phyloP scores from a whole-genome alignment of 2,888 invertebrate species.

The Liodrosophila aerea region DNA sequence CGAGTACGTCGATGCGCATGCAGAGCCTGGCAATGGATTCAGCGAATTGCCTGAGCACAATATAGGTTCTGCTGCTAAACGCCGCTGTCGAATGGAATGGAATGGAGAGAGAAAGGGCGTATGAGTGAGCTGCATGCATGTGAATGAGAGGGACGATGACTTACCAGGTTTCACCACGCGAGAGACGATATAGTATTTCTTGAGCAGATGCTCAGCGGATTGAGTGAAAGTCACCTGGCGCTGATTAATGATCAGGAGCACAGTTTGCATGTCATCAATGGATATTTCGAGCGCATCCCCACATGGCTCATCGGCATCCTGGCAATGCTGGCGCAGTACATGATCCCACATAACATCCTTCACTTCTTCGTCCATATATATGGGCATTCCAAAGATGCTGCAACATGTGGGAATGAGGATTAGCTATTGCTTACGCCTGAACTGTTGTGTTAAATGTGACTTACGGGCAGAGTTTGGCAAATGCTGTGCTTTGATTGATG shows the following conservation, averaged over 20 bases:
- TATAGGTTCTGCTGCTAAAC: slow-evolving; percentile 76
- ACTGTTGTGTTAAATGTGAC: slow-evolving; percentile 12
- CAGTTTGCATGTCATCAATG: slow-evolving; percentile 73
- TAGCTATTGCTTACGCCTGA: too few species aligned
- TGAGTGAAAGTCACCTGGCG: slow-evolving; percentile 59
- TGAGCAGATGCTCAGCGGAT: slow-evolving; percentile 80
- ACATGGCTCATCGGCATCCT: slow-evolving; percentile 4
- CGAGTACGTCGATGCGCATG: slow-evolving; percentile 73
- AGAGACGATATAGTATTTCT: slow-evolving; percentile 83
- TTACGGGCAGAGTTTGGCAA: slow-evolving; percentile 80
- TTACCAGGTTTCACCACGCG: slow-evolving; percentile 81
- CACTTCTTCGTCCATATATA: slow-evolving; percentile 67
- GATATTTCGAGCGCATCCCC: slow-evolving; percentile 61
- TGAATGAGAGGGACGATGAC: slow-evolving; percentile 17
- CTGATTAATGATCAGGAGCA: slow-evolving; percentile 68
- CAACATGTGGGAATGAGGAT: background rate
- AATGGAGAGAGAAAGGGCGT: background rate
- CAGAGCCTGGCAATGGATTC: slow-evolving; percentile 81
- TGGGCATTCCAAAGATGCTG: slow-evolving; percentile 82
- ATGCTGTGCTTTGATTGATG: slow-evolving; percentile 64
- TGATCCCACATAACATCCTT: slow-evolving; percentile 67
- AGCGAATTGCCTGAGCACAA: slow-evolving; percentile 77
- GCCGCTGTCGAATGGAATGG: slow-evolving; percentile 70
- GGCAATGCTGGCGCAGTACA: slow-evolving; percentile 66
- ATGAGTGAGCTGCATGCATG: slow-evolving; percentile 4